Conservation (phyloP, 92 coral and sea anemone species). For the Plumapathes pennacea region DNA sequence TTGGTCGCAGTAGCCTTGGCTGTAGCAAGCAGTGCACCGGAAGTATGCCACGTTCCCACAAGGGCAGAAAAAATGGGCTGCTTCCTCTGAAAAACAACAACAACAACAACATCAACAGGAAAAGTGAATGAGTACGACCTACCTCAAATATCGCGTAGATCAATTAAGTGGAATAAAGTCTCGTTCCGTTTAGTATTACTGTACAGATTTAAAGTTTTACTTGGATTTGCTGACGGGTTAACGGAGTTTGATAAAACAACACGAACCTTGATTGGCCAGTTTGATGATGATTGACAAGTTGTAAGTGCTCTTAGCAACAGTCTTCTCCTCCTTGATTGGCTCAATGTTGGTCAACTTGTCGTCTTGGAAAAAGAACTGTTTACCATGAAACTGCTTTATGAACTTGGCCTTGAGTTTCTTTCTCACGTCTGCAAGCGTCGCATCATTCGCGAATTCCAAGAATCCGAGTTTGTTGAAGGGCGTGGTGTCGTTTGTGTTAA, state of each 20-base stretch:
- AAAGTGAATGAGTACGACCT: too few species aligned
- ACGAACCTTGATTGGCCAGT: conserved; percentile 40
- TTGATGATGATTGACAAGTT: conserved; percentile 61
- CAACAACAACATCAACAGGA: too few species aligned
- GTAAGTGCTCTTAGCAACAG: conserved; percentile 33
- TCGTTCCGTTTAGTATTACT: neutral
- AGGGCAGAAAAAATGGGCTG: conserved; percentile 45
- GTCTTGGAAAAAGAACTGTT: conserved; percentile 54
- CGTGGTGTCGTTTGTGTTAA: too few species aligned
- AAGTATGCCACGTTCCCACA: conserved; percentile 64
- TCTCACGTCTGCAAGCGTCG: conserved; percentile 41
- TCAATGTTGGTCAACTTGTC: conserved; percentile 54
- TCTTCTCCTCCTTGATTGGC: conserved; percentile 35
- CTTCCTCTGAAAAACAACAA: too few species aligned
- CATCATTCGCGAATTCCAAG: conserved; percentile 55
- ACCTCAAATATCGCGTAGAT: too few species aligned
- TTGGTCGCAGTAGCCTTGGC: conserved; percentile 75
- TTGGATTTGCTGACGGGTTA: too few species aligned
- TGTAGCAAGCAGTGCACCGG: conserved; percentile 66
- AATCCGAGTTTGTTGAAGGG: conserved; percentile 64
- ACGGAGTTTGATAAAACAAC: too few species aligned
- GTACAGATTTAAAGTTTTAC: neutral
- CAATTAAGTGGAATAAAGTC: neutral
- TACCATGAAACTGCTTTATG: conserved; percentile 7
- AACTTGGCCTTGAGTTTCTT: conserved; percentile 18